These are phyloP conservation scores for Rhyzopertha dominica DNA, from an alignment of 1,140 invertebrate genomes.

Conservation along the genomic window DNA sequence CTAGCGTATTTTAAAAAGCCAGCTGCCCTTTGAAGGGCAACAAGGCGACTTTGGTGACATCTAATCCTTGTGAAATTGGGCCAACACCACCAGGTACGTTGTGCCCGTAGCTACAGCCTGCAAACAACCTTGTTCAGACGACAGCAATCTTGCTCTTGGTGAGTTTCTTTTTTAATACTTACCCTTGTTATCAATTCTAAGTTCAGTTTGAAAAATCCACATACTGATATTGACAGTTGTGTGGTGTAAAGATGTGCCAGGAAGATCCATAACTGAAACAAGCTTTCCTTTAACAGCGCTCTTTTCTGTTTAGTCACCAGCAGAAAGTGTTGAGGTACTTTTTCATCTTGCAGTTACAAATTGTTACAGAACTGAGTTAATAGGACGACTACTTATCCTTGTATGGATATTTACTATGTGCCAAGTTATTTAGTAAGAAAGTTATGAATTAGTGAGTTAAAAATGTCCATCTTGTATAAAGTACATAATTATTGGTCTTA, in stretches of 20 bases:
- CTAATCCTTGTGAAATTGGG: slow-evolving; percentile 15
- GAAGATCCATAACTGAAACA: slow-evolving; percentile 8
- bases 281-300: background rate
- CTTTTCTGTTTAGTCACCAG: slow-evolving; percentile 4
- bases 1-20: no score
- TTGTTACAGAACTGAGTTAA: no score
- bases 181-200: slow-evolving; percentile 10
- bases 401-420: no score
- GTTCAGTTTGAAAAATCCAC: slow-evolving; percentile 7
- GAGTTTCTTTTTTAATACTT: slow-evolving; percentile 3
- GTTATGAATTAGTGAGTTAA: no score
- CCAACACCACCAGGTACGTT: slow-evolving; percentile 16
- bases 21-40: no score
- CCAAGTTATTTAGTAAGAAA: no score
- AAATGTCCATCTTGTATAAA: no score
- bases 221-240: background rate
- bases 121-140: background rate
- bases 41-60: slow-evolving; percentile 2
- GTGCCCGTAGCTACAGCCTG: slow-evolving; percentile 12
- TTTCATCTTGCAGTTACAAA: no score
- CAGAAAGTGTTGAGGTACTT: background rate
- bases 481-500: no score
- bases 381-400: no score
- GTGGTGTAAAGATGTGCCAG: background rate
- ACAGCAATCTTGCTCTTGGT: no score